Evolutionary conservation across 2,888 invertebrate species (phyloP), one percentile per base, ranked within the genome.

Genomic region (Lepidonotus clava): DNA sequence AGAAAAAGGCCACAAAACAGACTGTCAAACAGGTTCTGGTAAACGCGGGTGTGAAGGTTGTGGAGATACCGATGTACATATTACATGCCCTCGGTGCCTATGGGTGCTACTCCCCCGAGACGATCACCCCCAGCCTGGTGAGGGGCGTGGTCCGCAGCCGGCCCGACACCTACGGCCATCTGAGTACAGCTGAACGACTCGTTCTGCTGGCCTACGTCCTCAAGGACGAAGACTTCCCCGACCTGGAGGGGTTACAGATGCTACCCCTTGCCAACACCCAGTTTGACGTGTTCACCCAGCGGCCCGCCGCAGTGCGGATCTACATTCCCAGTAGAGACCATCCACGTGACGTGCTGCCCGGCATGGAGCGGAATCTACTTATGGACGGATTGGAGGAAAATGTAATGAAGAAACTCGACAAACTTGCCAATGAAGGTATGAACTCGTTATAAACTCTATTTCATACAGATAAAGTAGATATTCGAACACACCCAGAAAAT

Each of bases 181-280:
- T 83, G 21, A 28, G 34, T 34, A 80, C 38, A 8, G 40, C 18
- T 18, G 80, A 80, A 0, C 86, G 88, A 28, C 80, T 89, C 21
- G 24, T 51, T 4, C 80, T 89, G 4, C 86, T 89, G 32, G 38
- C 36, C 18, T 89, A 88, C 76, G 32, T 88, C 38, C 86, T 89
- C 38, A 88, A 87, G 40, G 89, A 89, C 56, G 85, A 87, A 76
- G 86, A 88, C 77, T 89, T 87, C 86, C 67, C 67, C 36, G 87
- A 87, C 18, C 67, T 90, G 32, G 77, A 83, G 21, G 84, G 84
- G 4, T 40, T 89, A 8, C 53, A 87, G 32, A 86, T 90, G 51
- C 80, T 90, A 38, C 90, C 90, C 14, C 86, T 89, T 34, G 85
- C 84, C n/a, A 86, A 88, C 84, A 87, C 85, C 1, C 80, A 56